Base-by-base conservation (phyloP, 2,888 invertebrate species). In the Luperina nickerlii region DNA sequence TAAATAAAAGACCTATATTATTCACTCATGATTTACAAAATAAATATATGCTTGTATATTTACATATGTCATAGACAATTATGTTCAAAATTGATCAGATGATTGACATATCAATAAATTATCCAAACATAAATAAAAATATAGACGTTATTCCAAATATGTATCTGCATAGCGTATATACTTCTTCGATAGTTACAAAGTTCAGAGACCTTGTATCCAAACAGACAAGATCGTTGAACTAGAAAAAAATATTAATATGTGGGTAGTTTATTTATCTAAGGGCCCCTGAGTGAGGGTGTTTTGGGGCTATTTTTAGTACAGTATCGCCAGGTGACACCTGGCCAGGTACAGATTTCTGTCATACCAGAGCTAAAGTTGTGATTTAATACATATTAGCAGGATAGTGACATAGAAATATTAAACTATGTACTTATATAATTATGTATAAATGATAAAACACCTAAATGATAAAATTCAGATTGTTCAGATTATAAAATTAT, bases 211-310 rank as follows among this genome's bases (percentile, higher is more conserved):
- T 72, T 69, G 0, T 67, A 62, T 63, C n/a, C n/a, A 79, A 79
- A 86, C 69, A 79, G 27, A 78, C 32, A 76, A 67, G 81, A 54
- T 60, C 62, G 60, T 42, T 65, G 72, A 76, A 74, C 76, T 67
- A 79, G 67, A 74, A 86, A 74, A 86, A 67, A 83, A 79, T 67
- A 78, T 71, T 24, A 74, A 69, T 83, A 77, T 69, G 74, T 76
- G 79, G 73, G 70, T 84, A 77, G 69, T 73, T 86, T 86, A 83
- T 86, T 85, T 83, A 80, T 77, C 74, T 24, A 63, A 69, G 77
- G 80, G 83, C 80, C 68, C 83, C 68, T 6, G 6, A 11, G 8
- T 67, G 57, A 77, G 86, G 83, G 80, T 66, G 74, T 68, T 24
- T 38, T 1, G 48, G 13, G 8, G 13, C 32, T 86, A 85, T 85